Evolutionary conservation across 1,140 invertebrate genomes (phyloP).

Genomic region (Drosophila funebris): DNA sequence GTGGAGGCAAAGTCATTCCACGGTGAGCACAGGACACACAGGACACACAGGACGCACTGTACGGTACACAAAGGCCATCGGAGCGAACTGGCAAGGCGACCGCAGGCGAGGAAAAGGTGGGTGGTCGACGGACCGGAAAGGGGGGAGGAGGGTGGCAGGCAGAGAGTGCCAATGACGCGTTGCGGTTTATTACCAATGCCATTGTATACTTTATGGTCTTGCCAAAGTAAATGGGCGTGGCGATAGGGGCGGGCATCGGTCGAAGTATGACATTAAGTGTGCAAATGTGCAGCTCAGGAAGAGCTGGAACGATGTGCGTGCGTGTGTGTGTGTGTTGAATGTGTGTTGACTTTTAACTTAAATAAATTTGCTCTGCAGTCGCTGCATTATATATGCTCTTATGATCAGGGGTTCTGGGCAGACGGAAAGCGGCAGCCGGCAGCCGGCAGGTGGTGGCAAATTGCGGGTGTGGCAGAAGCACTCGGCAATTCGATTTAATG

Average conservation of each 20-base stretch:
- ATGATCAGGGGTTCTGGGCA: conserved; percentile 10
- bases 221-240: conserved; percentile 63
- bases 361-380: conserved; percentile 60
- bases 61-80: conserved; percentile 42
- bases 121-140: neutral
- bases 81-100: conserved; percentile 28
- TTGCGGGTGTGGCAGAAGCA: conserved; percentile 7
- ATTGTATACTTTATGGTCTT: conserved; percentile 70
- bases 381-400: conserved; percentile 29
- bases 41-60: conserved; percentile 1
- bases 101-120: conserved; percentile 4
- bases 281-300: conserved; percentile 49
- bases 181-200: conserved; percentile 71
- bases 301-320: neutral
- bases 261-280: conserved; percentile 60
- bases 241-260: conserved; percentile 3
- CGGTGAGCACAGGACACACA: neutral
- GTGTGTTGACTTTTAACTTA: conserved; percentile 55
- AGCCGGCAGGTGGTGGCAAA: neutral
- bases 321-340: neutral
- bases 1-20: conserved; percentile 25
- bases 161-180: conserved; percentile 60
- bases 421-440: no score
- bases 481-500: conserved; percentile 25
- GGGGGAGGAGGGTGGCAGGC: neutral